phyloP scores from a whole-genome alignment of 2,797 vertebrate genomes.

The Pteronotus mesoamericanus region DNA sequence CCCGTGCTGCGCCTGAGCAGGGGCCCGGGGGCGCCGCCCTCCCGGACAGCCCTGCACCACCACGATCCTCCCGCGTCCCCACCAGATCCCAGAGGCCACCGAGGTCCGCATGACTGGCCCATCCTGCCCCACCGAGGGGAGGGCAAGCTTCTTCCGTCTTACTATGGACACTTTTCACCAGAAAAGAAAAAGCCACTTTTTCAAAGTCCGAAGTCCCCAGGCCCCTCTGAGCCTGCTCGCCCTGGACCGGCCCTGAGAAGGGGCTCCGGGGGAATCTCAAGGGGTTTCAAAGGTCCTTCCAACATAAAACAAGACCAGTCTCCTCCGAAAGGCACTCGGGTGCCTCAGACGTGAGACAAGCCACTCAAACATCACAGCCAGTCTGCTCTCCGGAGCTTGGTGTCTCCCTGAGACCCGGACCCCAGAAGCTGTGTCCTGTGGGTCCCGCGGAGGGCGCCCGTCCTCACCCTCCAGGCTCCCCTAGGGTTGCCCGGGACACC shows the following conservation, averaged over 20 bases:
- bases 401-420: not conserved
- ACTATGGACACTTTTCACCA: too few species aligned
- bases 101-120: not conserved
- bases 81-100: not conserved
- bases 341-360: not conserved
- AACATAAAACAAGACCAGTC: not conserved
- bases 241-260: not conserved
- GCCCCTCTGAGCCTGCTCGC: not conserved
- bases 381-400: not conserved
- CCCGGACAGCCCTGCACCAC: not conserved
- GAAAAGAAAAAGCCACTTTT: not conserved
- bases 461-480: not conserved
- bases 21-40: not conserved
- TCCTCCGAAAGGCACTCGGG: too few species aligned
- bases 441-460: not conserved
- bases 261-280: not conserved
- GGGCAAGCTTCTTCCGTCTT: not conserved
- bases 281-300: not conserved
- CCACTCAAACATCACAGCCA: accelerated
- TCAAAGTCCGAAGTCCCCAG: not conserved
- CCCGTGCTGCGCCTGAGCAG: accelerated
- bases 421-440: too few species aligned
- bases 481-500: accelerated
- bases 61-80: accelerated
- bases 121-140: not conserved